phyloP scores from a whole-genome alignment of 2,888 invertebrate species.

The Ypsolopha scabrella region DNA sequence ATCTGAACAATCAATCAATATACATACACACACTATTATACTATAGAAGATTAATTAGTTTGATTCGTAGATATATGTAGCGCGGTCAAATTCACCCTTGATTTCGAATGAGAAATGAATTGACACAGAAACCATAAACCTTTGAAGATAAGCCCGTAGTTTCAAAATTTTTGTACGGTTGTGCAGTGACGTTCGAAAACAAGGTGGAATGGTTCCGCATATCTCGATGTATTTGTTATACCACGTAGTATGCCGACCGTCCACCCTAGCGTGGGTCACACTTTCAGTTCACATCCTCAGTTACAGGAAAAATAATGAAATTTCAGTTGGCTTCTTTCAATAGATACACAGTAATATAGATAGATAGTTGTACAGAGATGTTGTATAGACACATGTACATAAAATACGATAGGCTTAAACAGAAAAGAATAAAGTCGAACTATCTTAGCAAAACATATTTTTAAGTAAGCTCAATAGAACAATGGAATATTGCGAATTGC shows the following conservation, averaged over 20 bases:
- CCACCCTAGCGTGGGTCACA: conserved; percentile 41
- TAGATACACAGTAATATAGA: conserved; percentile 59
- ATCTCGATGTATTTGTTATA: conserved; percentile 69
- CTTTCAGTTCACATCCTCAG: conserved; percentile 56
- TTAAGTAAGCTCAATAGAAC: conserved; percentile 59
- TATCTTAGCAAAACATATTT: conserved; percentile 60
- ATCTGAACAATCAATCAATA: conserved; percentile 45
- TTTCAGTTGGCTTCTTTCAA: conserved; percentile 44
- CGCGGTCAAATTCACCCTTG: conserved; percentile 32
- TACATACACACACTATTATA: conserved; percentile 65
- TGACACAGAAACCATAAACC: background rate
- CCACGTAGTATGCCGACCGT: conserved; percentile 57
- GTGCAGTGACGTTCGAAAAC: conserved; percentile 16
- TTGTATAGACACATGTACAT: conserved; percentile 51
- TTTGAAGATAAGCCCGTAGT: background rate
- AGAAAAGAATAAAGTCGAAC: conserved; percentile 48
- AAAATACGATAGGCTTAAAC: conserved; percentile 62
- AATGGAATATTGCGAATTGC: conserved; percentile 43
- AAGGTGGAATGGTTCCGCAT: conserved; percentile 26
- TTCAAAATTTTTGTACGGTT: background rate
- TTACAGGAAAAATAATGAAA: conserved; percentile 35
- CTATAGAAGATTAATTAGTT: conserved; percentile 70
- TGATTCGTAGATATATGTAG: conserved; percentile 68
- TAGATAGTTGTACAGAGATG: conserved; percentile 57
- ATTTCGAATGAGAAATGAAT: conserved; percentile 11